Conservation (phyloP, 2,797 vertebrate genomes). For the Amblyraja radiata region DNA sequence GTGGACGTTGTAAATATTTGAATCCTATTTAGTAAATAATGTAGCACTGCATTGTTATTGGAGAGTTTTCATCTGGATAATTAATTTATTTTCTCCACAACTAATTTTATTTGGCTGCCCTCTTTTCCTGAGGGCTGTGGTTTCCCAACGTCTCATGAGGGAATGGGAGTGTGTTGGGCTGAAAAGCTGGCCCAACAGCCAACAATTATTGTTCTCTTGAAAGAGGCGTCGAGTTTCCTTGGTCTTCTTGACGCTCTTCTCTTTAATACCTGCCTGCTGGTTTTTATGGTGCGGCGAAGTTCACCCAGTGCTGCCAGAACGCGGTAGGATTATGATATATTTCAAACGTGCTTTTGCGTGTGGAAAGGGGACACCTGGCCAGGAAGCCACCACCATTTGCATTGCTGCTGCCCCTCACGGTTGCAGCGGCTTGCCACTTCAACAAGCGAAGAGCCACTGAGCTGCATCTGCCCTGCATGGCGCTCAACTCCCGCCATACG, state of each 20-base stretch:
- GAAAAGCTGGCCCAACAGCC: slow-evolving; percentile 23
- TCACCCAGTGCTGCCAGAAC: neutral
- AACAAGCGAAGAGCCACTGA: neutral
- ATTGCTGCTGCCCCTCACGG: neutral
- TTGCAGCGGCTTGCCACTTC: slow-evolving; percentile 31
- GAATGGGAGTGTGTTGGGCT: neutral
- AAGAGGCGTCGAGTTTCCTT: slow-evolving; percentile 30
- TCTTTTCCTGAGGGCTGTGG: neutral
- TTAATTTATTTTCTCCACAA: neutral
- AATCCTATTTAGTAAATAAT: neutral
- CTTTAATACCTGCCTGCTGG: neutral
- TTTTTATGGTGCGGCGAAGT: neutral
- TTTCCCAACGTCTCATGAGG: neutral
- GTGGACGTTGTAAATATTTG: neutral
- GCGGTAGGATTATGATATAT: neutral
- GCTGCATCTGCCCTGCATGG: neutral
- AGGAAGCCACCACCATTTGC: slow-evolving; percentile 33
- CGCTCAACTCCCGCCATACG: neutral
- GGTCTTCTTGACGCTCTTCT: neutral
- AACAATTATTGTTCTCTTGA: neutral
- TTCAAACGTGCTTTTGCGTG: neutral
- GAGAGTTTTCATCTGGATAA: neutral
- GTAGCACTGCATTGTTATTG: neutral
- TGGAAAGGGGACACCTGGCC: neutral
- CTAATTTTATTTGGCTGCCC: neutral